Conservation (phyloP, 2,113 vertebrate species). For the Coryphaenoides rupestris region DNA sequence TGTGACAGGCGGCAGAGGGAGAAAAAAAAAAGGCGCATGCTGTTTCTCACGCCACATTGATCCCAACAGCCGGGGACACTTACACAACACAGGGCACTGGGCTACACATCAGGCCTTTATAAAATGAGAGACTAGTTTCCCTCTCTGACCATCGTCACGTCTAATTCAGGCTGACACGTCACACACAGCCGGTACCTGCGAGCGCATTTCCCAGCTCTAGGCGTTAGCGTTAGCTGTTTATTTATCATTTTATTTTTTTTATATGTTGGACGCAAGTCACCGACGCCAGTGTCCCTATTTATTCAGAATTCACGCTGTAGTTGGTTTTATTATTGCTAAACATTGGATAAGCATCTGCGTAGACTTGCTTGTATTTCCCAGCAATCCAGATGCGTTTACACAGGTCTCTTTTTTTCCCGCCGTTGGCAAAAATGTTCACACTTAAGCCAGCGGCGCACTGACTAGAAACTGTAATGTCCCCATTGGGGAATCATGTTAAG, state of each 20-base stretch:
- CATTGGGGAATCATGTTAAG: constrained; percentile 8
- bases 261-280: not conserved
- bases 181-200: constrained; percentile 25
- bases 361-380: not conserved
- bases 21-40: constrained; percentile 10
- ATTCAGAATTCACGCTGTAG: not conserved
- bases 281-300: not conserved
- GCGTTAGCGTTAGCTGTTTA: no score
- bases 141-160: constrained; percentile 47
- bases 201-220: constrained; percentile 17
- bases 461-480: constrained; percentile 7
- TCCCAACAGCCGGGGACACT: constrained; percentile 22
- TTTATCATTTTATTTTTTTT: not conserved
- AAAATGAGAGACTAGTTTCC: constrained; percentile 25
- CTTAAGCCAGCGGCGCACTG: not conserved
- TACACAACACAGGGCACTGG: constrained; percentile 38
- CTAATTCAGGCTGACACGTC: constrained; percentile 51
- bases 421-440: not conserved
- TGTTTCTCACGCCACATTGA: constrained; percentile 29
- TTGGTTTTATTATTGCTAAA: constrained; percentile 3
- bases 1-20: constrained; percentile 10
- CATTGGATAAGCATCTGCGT: not conserved
- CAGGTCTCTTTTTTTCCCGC: not conserved
- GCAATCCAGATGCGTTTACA: not conserved
- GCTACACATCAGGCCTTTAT: constrained; percentile 22